A percentile compares a stretch with the other conserved stretches of the same genome.
These are phyloP conservation scores for Altica lythri DNA, from an alignment of 2,888 invertebrate genomes.

Conservation along the genomic window DNA sequence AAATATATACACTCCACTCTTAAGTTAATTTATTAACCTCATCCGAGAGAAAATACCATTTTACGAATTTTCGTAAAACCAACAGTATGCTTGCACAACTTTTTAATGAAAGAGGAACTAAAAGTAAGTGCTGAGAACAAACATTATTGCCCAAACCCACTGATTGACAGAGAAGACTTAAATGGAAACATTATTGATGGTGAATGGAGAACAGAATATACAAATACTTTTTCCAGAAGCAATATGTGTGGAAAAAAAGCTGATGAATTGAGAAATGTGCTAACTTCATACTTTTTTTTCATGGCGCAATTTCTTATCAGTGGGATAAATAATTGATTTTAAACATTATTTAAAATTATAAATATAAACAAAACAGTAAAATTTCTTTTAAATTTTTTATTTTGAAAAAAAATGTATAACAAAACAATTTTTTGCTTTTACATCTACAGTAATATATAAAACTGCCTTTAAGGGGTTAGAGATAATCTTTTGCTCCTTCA, in stretches of 20 bases:
- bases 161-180: constrained; percentile 17
- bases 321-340: constrained; percentile 27
- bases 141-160: constrained; percentile 10
- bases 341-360: not conserved
- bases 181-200: constrained; percentile 24
- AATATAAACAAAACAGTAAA: not conserved
- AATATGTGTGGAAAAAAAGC: constrained; percentile 25
- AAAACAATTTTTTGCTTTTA: too few relatives aligned
- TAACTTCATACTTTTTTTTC: constrained; percentile 18
- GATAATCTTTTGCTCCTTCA: constrained; percentile 20
- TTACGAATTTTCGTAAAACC: too few relatives aligned
- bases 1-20: too few relatives aligned
- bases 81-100: constrained; percentile 27
- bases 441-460: not conserved
- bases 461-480: too few relatives aligned
- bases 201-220: constrained; percentile 23
- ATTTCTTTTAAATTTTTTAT: constrained; percentile 12
- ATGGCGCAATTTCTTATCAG: constrained; percentile 26
- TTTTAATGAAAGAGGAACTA: constrained; percentile 6
- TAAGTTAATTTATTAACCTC: too few relatives aligned
- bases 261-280: constrained; percentile 16
- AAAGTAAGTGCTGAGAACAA: constrained; percentile 8
- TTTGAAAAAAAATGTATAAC: too few relatives aligned
- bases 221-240: constrained; percentile 11
- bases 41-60: too few relatives aligned